Percentiles rank a stretch among this genome's conserved stretches.
phyloP scores from a whole-genome alignment of 2,113 vertebrate species.

The Pterocles gutturalis region DNA sequence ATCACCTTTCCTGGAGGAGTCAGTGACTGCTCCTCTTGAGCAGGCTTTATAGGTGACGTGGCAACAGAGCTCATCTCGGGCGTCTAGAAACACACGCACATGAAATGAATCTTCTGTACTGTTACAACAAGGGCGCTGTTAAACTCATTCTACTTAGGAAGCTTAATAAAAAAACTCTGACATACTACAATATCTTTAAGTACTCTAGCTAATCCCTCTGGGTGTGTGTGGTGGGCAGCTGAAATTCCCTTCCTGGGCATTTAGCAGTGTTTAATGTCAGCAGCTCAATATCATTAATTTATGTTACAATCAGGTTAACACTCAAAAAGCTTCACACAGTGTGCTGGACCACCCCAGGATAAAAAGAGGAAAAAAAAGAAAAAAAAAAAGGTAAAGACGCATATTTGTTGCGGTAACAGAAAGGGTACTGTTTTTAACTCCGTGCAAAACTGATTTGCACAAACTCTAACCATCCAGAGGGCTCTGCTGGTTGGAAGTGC shows the following conservation, averaged over 20 bases:
- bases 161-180: neutral
- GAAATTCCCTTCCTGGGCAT: neutral
- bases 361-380: neutral
- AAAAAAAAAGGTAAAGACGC: neutral
- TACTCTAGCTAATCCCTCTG: neutral
- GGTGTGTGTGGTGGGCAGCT: too few relatives aligned
- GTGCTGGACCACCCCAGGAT: neutral
- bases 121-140: neutral
- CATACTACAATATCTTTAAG: neutral
- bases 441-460: neutral
- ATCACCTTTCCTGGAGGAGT: slow-evolving; percentile 88
- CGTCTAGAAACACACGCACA: slow-evolving; percentile 58
- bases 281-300: neutral
- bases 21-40: slow-evolving; percentile 86
- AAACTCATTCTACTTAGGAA: neutral
- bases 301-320: neutral
- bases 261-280: neutral
- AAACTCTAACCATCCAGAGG: neutral
- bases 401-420: neutral
- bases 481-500: neutral
- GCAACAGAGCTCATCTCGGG: slow-evolving; percentile 86
- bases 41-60: slow-evolving; percentile 84
- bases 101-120: neutral
- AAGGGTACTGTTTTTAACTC: neutral
- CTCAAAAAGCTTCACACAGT: neutral